Evolutionary conservation across 2,113 vertebrate species (phyloP).

Genomic region (Atractosteus spatula): DNA sequence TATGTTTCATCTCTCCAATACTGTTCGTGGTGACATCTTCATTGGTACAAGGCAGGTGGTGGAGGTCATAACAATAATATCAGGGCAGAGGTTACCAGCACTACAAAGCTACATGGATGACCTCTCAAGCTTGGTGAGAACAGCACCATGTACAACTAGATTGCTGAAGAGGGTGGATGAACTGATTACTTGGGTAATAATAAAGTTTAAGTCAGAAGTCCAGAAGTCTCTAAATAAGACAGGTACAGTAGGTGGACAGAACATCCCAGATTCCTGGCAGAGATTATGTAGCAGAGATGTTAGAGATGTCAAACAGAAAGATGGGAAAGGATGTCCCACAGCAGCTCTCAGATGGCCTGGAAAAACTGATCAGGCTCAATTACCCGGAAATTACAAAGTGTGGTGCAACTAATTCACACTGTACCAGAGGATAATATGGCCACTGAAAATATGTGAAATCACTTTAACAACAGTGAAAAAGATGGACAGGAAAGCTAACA

Average conservation of each 20-base stretch:
- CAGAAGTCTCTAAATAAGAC: too few relatives aligned
- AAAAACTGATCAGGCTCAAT: constrained; percentile 1
- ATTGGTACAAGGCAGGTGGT: constrained; percentile 3
- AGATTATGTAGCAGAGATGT: not conserved
- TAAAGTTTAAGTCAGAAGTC: not conserved
- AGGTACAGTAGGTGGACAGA: constrained; percentile 3
- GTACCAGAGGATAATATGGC: constrained; percentile 14
- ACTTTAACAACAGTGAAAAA: too few relatives aligned
- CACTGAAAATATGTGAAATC: not conserved
- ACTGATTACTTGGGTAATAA: not conserved
- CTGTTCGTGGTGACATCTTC: constrained; percentile 8
- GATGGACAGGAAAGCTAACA: too few relatives aligned
- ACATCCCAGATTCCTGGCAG: not conserved
- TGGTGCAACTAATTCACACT: constrained; percentile 19
- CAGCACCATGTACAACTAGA: constrained; percentile 7
- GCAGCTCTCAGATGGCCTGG: constrained; percentile 11
- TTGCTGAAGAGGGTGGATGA: too few relatives aligned
- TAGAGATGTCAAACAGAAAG: not conserved
- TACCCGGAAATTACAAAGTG: constrained; percentile 18
- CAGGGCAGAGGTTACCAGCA: not conserved
- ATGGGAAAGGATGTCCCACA: constrained; percentile 9
- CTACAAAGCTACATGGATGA: constrained; percentile 11
- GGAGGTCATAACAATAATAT: not conserved
- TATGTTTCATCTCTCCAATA: constrained; percentile 15
- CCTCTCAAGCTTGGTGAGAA: constrained; percentile 1